Evolutionary conservation across 2,113 vertebrate species (phyloP).

Genomic region (Neopipo cinnamomea): DNA sequence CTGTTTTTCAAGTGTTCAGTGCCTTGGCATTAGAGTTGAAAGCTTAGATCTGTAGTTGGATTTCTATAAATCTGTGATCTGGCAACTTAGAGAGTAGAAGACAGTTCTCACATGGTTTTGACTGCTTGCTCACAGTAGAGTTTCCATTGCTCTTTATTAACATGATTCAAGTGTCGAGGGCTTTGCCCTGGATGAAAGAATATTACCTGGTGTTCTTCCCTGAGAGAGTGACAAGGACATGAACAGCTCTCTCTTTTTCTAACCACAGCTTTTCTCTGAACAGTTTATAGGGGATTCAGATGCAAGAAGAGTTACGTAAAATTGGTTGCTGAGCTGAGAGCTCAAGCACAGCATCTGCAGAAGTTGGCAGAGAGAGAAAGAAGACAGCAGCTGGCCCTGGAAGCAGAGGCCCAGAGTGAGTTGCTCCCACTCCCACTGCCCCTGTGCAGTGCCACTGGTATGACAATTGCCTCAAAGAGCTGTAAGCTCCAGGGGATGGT

Average conservation of each 20-base stretch:
- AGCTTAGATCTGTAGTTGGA: not conserved
- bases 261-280: not conserved
- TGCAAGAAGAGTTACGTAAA: conserved; percentile 54
- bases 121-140: not conserved
- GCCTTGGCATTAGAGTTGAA: not conserved
- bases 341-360: not conserved
- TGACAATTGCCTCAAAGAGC: not conserved
- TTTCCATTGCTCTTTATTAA: not conserved
- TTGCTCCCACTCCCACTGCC: not conserved
- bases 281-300: conserved; percentile 58
- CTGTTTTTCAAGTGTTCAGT: not conserved
- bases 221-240: not conserved
- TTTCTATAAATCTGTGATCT: not conserved
- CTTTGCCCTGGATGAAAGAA: not conserved
- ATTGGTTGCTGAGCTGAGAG: conserved; percentile 51
- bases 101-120: not conserved
- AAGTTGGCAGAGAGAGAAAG: conserved; percentile 58
- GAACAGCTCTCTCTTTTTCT: not conserved
- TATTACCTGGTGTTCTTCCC: not conserved
- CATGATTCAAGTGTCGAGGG: not conserved
- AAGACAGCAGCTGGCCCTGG: not conserved
- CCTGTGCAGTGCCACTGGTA: accelerated
- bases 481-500: not conserved
- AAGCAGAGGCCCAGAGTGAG: conserved; percentile 56
- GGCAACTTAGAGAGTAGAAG: not conserved